Base-by-base conservation (phyloP, 2,113 vertebrate genomes). In the Spermophilus dauricus region DNA sequence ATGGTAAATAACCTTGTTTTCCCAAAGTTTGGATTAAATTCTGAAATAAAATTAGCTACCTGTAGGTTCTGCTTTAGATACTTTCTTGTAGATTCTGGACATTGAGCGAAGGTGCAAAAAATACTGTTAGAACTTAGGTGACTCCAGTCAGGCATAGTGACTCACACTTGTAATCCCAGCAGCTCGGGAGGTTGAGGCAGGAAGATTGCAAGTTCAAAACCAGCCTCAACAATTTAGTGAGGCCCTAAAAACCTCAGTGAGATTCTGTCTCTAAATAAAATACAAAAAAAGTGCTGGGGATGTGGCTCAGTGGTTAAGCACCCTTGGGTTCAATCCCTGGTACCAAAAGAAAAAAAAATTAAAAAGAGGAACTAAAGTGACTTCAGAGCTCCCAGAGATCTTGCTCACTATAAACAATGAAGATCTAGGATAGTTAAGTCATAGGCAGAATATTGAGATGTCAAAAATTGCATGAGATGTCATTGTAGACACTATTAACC, bases 141-240 rank as follows among this genome's bases (percentile, higher is more conserved):
- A 63, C 6, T 12, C 0, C 17, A 30, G 1, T 7, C 56, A 2
- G 5, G 56, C 20, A 8, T 22, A 17, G 56, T 22, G 20, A 6
- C 20, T 20, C 56, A 58, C 2, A 2, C 7, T 20, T 58, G 2
- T 24, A 58, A 58, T 58, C 56, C 20, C 56, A 58, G 20, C 18
- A 20, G 56, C 56, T 58, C 56, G 6, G 56, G 20, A 58, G 20
- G 7, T 17, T 58, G 56, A 58, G 56, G 56, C 20, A 58, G 56
- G 56, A 58, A 24, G 56, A 58, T 58, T 58, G 56, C 20, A 24
- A 58, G 56, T 24, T 58, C 20, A 58, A 58, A 58, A 17, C 20
- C 20, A 58, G 2, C 56, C 56, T 58, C 20, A 22, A 58, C 20
- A 22, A 20, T 56, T 56, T 56, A 18, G 18, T 6, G 18, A 56